Evolutionary conservation across 2,797 vertebrate species (phyloP).

Genomic region (Galaxias olidus): DNA sequence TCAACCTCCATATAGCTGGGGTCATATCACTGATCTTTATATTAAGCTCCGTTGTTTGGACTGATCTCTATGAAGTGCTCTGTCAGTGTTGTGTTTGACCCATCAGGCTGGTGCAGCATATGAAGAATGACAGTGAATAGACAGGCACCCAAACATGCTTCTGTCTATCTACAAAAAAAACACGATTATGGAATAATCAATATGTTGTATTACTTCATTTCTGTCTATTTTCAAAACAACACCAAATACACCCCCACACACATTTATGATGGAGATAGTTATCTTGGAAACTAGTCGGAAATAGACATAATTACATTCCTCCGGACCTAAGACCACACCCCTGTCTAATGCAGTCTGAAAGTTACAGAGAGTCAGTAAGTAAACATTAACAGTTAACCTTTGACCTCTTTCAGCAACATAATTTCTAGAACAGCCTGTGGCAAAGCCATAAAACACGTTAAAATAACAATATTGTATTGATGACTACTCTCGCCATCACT

Average conservation of each 20-base stretch:
- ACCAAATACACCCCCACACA: constrained; percentile 23
- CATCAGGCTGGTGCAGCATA: background rate
- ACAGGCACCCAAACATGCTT: background rate
- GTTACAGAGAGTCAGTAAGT: background rate
- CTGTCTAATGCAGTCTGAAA: constrained; percentile 14
- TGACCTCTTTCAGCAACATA: constrained; percentile 32
- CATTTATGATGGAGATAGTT: constrained; percentile 10
- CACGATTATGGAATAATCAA: background rate
- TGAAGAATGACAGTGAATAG: constrained; percentile 4
- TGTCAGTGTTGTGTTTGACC: constrained; percentile 15
- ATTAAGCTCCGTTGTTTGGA: constrained; percentile 42
- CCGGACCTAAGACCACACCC: constrained; percentile 27
- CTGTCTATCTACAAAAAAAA: background rate
- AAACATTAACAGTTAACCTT: constrained; percentile 39
- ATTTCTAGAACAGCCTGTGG: constrained; percentile 44
- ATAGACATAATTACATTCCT: constrained; percentile 44
- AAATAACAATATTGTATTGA: constrained; percentile 62
- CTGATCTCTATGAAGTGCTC: constrained; percentile 10
- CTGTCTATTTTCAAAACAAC: constrained; percentile 1
- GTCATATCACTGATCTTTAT: constrained; percentile 43
- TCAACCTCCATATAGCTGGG: constrained; percentile 27
- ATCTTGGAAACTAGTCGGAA: constrained; percentile 26
- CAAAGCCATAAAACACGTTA: constrained; percentile 54
- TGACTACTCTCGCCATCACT: constrained; percentile 65
- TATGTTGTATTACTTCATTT: background rate